A percentile compares a stretch with the other conserved stretches of the same genome.
Evolutionary conservation across 2,888 invertebrate species (phyloP).

Genomic region (Bedellia somnulentella): DNA sequence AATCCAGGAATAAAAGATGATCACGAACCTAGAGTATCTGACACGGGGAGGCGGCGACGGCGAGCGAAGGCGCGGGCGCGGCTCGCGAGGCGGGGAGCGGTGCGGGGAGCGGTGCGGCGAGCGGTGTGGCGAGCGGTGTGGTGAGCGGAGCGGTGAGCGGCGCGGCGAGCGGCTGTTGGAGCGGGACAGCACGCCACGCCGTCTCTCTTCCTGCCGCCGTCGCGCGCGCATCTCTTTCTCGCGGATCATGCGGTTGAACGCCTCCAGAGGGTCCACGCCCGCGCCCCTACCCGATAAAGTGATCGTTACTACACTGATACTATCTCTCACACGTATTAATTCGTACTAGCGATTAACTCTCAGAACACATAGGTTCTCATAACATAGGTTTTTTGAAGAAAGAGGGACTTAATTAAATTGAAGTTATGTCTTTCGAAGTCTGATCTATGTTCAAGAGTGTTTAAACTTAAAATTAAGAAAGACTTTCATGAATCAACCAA

Average conservation of each 20-base stretch:
- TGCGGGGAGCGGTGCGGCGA: slow-evolving; percentile 15
- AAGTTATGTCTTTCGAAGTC: too few relatives aligned
- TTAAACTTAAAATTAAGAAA: too few relatives aligned
- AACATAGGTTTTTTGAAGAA: too few relatives aligned
- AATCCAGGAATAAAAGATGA: background rate
- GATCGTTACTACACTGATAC: too few relatives aligned
- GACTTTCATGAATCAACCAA: too few relatives aligned
- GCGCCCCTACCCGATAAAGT: slow-evolving; percentile 1
- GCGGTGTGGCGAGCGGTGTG: slow-evolving; percentile 16
- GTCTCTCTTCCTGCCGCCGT: slow-evolving; percentile 64
- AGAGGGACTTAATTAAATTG: too few relatives aligned
- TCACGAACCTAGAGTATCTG: slow-evolving; percentile 45
- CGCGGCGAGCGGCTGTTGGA: slow-evolving; percentile 16
- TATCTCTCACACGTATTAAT: too few relatives aligned
- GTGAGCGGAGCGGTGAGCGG: slow-evolving; percentile 25
- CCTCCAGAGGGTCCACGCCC: slow-evolving; percentile 83
- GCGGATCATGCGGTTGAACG: slow-evolving; percentile 82
- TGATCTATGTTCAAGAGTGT: too few relatives aligned
- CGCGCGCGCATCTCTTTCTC: slow-evolving; percentile 79
- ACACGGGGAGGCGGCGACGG: slow-evolving; percentile 24
- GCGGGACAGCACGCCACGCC: slow-evolving; percentile 20
- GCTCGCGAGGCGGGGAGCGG: slow-evolving; percentile 14
- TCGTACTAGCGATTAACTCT: too few relatives aligned
- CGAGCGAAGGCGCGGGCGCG: slow-evolving; percentile 38
- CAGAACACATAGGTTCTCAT: too few relatives aligned